Base-by-base conservation (phyloP, 2,888 invertebrate genomes). In the Listrodromus nycthemerus region DNA sequence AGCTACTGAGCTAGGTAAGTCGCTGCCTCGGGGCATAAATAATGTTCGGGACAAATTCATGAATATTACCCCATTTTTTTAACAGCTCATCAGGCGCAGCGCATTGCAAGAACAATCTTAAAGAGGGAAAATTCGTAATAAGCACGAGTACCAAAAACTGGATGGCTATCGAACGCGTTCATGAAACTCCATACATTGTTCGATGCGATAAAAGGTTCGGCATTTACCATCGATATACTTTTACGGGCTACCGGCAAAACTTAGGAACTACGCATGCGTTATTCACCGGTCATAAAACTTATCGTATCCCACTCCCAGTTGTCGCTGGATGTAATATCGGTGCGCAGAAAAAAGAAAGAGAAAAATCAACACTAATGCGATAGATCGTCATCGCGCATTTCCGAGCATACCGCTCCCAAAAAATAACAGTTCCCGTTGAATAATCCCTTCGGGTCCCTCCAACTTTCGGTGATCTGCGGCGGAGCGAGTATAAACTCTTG, bases 241-340 rank as follows among this genome's bases (percentile, higher is more conserved):
- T 63, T 48, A n/a, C 61, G 24, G 45, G 24, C 41, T 48, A 48
- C 41, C 13, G 21, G 71, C 21, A 58, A 55, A 67, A 4, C 2
- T 27, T 27, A n/a, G 48, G 13, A 41, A 41, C 58, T 7, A 48
- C 73, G 61, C 80, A 74, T 37, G 61, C 80, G 75, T 75, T 69
- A 80, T 63, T 75, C 80, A 70, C 58, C 80, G 73, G 33, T 45
- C 63, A 70, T 80, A 80, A 80, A 80, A 80, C 80, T 80, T 80
- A 63, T 75, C 75, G 63, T 75, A 75, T 75, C 75, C 67, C 61
- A 80, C 74, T 79, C 71, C 69, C 30, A n/a, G 55, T 19, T 3
- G 75, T 30, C 70, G 71, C 70, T 65, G 65, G 45, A 41, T 45
- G 21, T 41, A 69, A 69, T 55, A 61, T 69, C 55, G 63, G 69